Conservation (phyloP, 2,113 vertebrate species). For the mouse (Mus musculus) region GRCm39 chr11:84096001-84096500, state of each 20-base stretch:
- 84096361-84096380: slow-evolving; percentile 43
- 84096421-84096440: not conserved
- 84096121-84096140: not conserved
- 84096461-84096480: slow-evolving; percentile 13
- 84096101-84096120: slow-evolving; percentile 3
- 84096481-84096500: slow-evolving; percentile 45
- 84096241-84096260: not conserved
- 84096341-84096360: slow-evolving; percentile 40
- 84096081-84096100: not conserved
- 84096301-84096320: slow-evolving; percentile 2
- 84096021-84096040: slow-evolving; percentile 23
- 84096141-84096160: not conserved
- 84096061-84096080: slow-evolving; percentile 38
- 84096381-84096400: not conserved
- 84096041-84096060: not conserved
- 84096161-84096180: not conserved
- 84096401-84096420: not conserved
- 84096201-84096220: slow-evolving; percentile 4
- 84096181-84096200: not conserved
- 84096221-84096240: not conserved
- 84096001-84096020: slow-evolving; percentile 53
- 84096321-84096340: slow-evolving; percentile 17
- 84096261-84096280: not conserved
- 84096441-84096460: slow-evolving; percentile 15
- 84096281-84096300: slow-evolving; percentile 17